Evolutionary conservation across 1,140 invertebrate species (phyloP).

Genomic region (Acromyrmex charruanus): DNA sequence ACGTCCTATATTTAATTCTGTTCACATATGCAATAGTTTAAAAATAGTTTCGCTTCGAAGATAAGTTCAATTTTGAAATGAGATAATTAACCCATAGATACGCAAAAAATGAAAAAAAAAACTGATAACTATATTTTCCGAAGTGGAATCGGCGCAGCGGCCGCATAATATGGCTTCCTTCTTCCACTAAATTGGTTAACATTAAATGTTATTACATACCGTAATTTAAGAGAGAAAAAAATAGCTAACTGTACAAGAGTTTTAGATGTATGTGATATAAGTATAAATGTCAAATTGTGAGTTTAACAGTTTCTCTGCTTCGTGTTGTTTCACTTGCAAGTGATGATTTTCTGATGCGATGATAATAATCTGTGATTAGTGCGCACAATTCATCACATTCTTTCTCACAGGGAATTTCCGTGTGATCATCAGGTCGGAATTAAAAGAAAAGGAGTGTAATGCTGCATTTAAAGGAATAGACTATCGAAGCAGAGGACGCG

Average conservation of each 20-base stretch:
- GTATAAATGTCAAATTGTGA: conserved; percentile 61
- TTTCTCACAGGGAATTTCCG: conserved; percentile 15
- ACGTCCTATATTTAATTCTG: conserved; percentile 51
- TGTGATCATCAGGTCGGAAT: background rate
- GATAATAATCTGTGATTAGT: conserved; percentile 51
- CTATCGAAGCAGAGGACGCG: conserved; percentile 59
- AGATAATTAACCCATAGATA: background rate
- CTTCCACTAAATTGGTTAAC: conserved; percentile 74
- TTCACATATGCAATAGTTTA: conserved; percentile 20
- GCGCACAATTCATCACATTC: conserved; percentile 37
- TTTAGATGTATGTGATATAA: conserved; percentile 75
- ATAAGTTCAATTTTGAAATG: background rate
- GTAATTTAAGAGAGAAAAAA: conserved; percentile 60
- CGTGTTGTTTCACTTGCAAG: conserved; percentile 24
- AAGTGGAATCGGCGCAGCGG: conserved; percentile 19
- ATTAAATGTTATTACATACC: conserved; percentile 73
- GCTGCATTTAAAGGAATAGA: background rate
- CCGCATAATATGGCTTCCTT: conserved; percentile 66
- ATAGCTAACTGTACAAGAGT: conserved; percentile 71
- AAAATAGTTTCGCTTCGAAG: background rate
- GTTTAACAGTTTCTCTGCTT: conserved; percentile 66
- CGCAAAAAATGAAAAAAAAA: background rate
- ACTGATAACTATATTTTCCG: conserved; percentile 28
- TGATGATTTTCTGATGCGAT: background rate
- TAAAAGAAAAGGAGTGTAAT: background rate